These are phyloP conservation scores for Drosophila mayri DNA, from an alignment of 1,140 invertebrate genomes.

Conservation along the genomic window DNA sequence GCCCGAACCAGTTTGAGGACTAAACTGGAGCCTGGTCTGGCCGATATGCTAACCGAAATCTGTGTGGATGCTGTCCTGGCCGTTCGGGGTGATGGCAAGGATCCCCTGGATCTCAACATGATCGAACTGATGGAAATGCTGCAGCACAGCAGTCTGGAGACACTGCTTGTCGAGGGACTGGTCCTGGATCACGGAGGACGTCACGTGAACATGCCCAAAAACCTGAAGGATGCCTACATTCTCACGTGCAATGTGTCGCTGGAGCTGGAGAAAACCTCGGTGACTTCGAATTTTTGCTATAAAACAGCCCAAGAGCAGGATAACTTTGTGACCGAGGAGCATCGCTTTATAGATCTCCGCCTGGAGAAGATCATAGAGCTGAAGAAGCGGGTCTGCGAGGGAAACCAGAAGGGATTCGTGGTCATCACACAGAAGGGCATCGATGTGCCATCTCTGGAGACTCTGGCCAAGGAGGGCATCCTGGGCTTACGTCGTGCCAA, in stretches of 20 bases:
- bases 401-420: slow-evolving; percentile 98
- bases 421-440: slow-evolving; percentile 99
- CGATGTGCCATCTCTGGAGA: slow-evolving; percentile 98
- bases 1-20: slow-evolving; percentile 96
- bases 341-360: slow-evolving; percentile 98
- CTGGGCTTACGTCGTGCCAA: slow-evolving; percentile 98
- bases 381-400: slow-evolving; percentile 97
- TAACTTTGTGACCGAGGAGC: slow-evolving; percentile 96
- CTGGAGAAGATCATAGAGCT: slow-evolving; percentile 98
- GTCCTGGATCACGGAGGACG: slow-evolving; percentile 99
- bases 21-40: slow-evolving; percentile 94
- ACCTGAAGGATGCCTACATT: slow-evolving; percentile 96
- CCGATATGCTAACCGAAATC: slow-evolving; percentile 95
- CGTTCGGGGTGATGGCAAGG: slow-evolving; percentile 89
- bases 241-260: slow-evolving; percentile 99
- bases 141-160: slow-evolving; percentile 98
- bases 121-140: slow-evolving; percentile 99
- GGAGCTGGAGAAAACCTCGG: slow-evolving; percentile 99
- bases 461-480: slow-evolving; percentile 98
- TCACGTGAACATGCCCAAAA: slow-evolving; percentile 99
- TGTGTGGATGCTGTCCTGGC: slow-evolving; percentile 96
- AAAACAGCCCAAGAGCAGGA: slow-evolving; percentile 98
- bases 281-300: slow-evolving; percentile 99
- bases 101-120: slow-evolving; percentile 96
- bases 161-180: slow-evolving; percentile 93